Evolutionary conservation across 2,113 vertebrate genomes (phyloP).

Genomic region (Gadus chalcogrammus): DNA sequence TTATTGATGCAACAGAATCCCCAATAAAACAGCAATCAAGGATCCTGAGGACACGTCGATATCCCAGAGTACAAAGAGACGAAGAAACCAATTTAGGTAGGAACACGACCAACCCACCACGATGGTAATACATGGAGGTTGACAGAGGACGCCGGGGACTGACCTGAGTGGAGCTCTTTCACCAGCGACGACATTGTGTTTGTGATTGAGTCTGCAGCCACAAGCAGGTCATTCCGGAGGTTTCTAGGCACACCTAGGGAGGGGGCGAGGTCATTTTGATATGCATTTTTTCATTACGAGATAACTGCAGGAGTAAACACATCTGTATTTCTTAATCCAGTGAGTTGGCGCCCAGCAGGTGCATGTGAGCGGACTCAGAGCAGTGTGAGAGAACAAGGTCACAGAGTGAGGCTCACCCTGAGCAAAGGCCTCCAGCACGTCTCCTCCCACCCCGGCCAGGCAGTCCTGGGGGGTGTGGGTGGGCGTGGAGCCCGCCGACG

Average conservation of each 20-base stretch:
- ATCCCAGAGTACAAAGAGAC: no score
- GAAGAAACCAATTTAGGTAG: no score
- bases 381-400: neutral
- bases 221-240: conserved; percentile 90
- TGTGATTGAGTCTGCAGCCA: conserved; percentile 94
- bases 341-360: no score
- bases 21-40: no score
- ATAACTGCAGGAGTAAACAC: no score
- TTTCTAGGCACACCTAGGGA: conserved; percentile 86
- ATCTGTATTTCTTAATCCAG: no score
- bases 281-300: no score
- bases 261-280: conserved; percentile 4
- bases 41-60: no score
- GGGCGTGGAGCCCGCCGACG: conserved; percentile 87
- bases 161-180: conserved; percentile 95
- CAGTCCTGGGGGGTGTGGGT: conserved; percentile 86
- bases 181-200: conserved; percentile 95
- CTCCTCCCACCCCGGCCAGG: conserved; percentile 79
- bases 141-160: conserved; percentile 8
- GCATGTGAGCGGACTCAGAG: neutral
- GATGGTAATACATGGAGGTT: no score
- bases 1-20: no score
- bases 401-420: conserved; percentile 74
- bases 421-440: conserved; percentile 86
- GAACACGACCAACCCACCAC: no score